phyloP scores from a whole-genome alignment of 1,140 invertebrate genomes.

The Bradynema listronoti region DNA sequence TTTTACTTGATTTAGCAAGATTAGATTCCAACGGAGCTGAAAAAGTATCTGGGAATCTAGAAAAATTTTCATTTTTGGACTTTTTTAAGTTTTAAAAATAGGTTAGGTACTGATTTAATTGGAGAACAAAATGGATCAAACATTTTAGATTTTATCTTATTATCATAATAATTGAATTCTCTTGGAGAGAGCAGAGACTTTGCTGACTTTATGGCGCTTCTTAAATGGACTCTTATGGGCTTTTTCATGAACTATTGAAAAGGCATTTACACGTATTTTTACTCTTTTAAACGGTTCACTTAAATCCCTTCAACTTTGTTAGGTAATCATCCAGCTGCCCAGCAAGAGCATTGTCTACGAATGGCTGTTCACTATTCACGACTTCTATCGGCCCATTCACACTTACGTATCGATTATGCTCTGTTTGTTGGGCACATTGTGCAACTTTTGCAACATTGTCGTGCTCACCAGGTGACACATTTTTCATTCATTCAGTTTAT shows the following conservation, averaged over 20 bases:
- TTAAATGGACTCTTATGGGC: not conserved
- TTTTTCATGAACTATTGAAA: not conserved
- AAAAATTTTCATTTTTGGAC: no score
- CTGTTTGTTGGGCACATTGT: slow-evolving; percentile 47
- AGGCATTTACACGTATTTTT: not conserved
- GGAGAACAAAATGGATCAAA: no score
- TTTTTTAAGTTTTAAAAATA: no score
- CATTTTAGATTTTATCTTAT: not conserved
- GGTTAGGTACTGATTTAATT: no score
- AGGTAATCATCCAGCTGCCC: slow-evolving; percentile 37
- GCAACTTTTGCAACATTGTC: slow-evolving; percentile 57
- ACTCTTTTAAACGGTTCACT: slow-evolving; percentile 2
- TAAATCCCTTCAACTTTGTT: slow-evolving; percentile 6
- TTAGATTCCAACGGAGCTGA: no score
- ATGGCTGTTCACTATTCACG: slow-evolving; percentile 37
- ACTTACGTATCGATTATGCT: slow-evolving; percentile 50
- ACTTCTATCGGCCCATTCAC: not conserved
- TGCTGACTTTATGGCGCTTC: not conserved
- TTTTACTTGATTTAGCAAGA: no score
- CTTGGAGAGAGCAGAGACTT: not conserved
- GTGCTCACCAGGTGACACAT: slow-evolving; percentile 50
- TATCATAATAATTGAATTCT: not conserved
- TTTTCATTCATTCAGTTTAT: no score
- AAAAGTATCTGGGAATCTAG: no score
- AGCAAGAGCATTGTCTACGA: slow-evolving; percentile 35